Percentiles rank a stretch among this genome's conserved stretches.
Evolutionary conservation across 1,140 invertebrate species (phyloP).

Genomic region (Uloborus diversus): DNA sequence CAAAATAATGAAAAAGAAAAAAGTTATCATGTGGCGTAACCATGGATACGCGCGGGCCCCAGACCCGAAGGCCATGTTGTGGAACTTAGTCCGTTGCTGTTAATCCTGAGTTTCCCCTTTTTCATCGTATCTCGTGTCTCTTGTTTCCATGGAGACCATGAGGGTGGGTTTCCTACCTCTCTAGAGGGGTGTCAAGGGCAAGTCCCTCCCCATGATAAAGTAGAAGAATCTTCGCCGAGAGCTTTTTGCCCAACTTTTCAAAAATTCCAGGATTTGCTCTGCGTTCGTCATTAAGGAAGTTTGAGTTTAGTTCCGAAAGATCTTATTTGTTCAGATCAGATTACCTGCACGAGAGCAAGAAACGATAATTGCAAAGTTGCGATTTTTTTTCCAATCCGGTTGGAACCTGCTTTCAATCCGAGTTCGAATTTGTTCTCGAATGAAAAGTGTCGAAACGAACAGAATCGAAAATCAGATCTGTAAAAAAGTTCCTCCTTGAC

Average conservation of each 20-base stretch:
- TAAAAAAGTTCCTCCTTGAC: too few relatives aligned
- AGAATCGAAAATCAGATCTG: too few relatives aligned
- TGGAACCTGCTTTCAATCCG: too few relatives aligned
- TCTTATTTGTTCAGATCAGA: background rate
- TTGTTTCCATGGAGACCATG: conserved; percentile 8
- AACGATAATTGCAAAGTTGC: too few relatives aligned
- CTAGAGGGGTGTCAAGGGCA: conserved; percentile 2
- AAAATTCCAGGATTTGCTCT: background rate
- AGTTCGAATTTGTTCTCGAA: too few relatives aligned
- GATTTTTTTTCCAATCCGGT: too few relatives aligned
- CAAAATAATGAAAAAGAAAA: conserved; percentile 41
- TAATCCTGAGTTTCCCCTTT: conserved; percentile 16
- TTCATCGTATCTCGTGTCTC: conserved; percentile 15
- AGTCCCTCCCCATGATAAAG: background rate
- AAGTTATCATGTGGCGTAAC: conserved; percentile 32
- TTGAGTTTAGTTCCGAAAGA: background rate
- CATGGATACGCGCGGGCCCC: conserved; percentile 12
- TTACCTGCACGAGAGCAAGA: background rate
- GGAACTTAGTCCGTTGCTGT: conserved; percentile 15
- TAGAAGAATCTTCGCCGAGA: too few relatives aligned
- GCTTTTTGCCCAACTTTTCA: background rate
- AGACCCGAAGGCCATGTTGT: conserved; percentile 8
- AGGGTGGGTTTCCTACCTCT: background rate
- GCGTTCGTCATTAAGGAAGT: background rate
- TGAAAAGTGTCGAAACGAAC: too few relatives aligned